Percentiles rank a stretch among this genome's conserved stretches.
phyloP scores from a whole-genome alignment of 2,113 vertebrate genomes.

The Aspidoscelis tigris region DNA sequence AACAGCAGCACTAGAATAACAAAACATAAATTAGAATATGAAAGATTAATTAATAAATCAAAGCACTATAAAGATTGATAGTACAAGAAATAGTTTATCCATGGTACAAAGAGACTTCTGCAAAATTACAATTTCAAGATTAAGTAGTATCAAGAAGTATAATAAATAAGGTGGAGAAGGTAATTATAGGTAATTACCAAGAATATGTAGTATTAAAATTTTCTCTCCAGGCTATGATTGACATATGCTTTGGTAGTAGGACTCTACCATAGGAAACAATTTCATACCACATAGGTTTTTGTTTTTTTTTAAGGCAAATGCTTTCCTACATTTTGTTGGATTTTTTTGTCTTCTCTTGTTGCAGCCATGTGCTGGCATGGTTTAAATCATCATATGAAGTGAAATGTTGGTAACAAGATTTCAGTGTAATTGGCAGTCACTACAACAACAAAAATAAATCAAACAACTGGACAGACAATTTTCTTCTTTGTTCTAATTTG shows the following conservation, averaged over 20 bases:
- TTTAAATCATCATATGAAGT: no score
- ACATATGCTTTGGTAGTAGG: no score
- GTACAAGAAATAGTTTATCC: not conserved
- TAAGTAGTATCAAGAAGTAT: not conserved
- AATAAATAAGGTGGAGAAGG: no score
- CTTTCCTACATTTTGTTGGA: no score
- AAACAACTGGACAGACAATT: not conserved
- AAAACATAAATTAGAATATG: slow-evolving; percentile 1
- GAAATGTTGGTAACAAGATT: not conserved
- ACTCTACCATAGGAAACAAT: no score
- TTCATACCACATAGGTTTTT: no score
- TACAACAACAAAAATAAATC: not conserved
- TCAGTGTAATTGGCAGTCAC: not conserved
- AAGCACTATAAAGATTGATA: not conserved
- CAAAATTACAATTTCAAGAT: not conserved
- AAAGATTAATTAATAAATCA: not conserved
- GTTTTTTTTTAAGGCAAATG: no score
- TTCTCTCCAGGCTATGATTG: no score
- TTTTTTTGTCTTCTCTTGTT: no score
- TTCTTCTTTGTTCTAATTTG: not conserved
- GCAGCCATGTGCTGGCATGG: no score
- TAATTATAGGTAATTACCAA: no score
- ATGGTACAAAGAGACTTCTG: not conserved
- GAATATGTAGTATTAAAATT: no score
- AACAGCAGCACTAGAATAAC: not conserved